Percentiles rank a stretch among this genome's conserved stretches.
Conservation (phyloP, 53 echinoderm and acorn worm genomes). For the Luidia sarsii region DNA sequence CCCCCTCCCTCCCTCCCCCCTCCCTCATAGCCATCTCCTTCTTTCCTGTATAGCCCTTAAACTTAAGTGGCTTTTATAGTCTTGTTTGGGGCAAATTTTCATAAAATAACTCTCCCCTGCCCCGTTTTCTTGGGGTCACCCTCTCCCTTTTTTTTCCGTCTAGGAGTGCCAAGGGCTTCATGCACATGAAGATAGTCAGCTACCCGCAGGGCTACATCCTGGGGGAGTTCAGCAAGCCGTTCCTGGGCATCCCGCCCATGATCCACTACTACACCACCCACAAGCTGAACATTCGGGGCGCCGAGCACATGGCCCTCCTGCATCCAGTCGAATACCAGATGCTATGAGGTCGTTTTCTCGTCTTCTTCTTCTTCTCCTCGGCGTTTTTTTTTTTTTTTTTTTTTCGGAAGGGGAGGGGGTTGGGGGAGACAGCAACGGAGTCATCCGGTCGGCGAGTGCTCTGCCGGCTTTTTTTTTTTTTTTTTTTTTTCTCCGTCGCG, state of each 20-base stretch:
- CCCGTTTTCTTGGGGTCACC: neutral
- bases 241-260: constrained; percentile 83
- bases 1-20: neutral
- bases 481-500: too few relatives aligned
- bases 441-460: too few relatives aligned
- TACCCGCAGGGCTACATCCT: constrained; percentile 89
- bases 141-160: neutral
- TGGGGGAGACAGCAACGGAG: too few relatives aligned
- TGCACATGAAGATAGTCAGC: constrained; percentile 98
- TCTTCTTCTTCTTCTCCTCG: too few relatives aligned
- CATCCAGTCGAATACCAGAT: constrained; percentile 82
- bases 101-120: neutral
- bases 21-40: too few relatives aligned
- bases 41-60: too few relatives aligned
- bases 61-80: too few relatives aligned
- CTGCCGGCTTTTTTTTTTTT: too few relatives aligned
- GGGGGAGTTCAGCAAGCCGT: constrained; percentile 98
- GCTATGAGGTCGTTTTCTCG: too few relatives aligned
- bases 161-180: constrained; percentile 99
- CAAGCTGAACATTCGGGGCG: constrained; percentile 96
- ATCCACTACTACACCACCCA: constrained; percentile 91
- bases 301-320: constrained; percentile 94
- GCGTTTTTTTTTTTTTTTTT: too few relatives aligned
- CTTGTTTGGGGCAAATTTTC: neutral
- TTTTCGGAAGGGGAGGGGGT: too few relatives aligned